Base-by-base conservation (phyloP, 2,888 invertebrate species). In the Eupithecia vulgata region DNA sequence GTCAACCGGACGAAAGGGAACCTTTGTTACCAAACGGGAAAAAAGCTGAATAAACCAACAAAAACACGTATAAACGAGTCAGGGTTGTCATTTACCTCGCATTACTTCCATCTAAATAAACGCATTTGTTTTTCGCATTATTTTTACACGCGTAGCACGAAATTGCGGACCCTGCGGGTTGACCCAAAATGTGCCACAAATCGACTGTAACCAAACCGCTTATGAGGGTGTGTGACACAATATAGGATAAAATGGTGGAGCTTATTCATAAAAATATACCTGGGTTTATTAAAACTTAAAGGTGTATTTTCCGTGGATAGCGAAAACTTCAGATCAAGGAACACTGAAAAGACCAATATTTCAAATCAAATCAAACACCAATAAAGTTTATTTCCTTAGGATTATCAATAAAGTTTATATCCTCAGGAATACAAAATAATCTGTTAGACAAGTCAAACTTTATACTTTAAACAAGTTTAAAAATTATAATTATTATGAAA, bases 201-300 rank as follows among this genome's bases (percentile, higher is more conserved):
- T 37, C 35, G 62, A 34, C 35, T 10, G 62, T 62, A 62, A 34
- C 35, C 35, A 35, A 61, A 34, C 62, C 35, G 10, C 10, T 52
- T 35, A 62, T 10, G 62, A 62, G 62, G 62, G 62, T n/a, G 35
- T 62, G 17, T 10, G 62, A 35, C 34, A 62, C 62, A 62, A 62
- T 62, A 10, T n/a, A 10, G 10, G n/a, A 7, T 4, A n/a, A n/a
- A 62, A 35, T 62, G 62, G n/a, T 3, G n/a, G 62, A 62, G 8
- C 17, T n/a, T 35, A 12, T 52, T 52, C 52, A 52, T 12, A 21
- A 21, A 52, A 52, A 52, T 21, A n/a, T 52, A 52, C n/a, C n/a
- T 48, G n/a, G n/a, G n/a, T n/a, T 21, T 52, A n/a, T 21, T n/a
- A 8, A 21, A 52, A 3, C n/a, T n/a, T 48, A 48, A 8, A 2